Evolutionary conservation across 92 coral and sea anemone species (phyloP), one percentile per base, ranked within the genome.

Genomic region (Umimayanthus chanpuru): DNA sequence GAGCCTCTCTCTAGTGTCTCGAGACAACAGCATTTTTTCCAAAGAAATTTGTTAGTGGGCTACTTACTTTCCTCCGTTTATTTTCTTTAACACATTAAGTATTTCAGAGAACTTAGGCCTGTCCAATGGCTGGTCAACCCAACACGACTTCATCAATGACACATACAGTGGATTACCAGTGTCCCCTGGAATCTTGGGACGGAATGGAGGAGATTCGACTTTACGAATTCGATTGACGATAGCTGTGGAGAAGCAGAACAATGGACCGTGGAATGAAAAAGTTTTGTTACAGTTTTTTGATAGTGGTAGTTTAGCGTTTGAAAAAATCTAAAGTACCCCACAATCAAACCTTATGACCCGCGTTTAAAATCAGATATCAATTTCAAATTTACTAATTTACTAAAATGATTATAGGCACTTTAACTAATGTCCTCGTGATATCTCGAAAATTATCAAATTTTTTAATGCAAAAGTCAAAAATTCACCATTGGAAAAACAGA

Each of bases 61-160:
- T 21, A 77, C 96, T 89, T 90, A 94, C 95, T 88, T 92, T 87
- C 95, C 97, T 44, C 91, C 90, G 81, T 94, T 95, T 64, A 93
- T 90, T 76, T 77, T 93, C 90, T 89, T 93, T 5, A 95, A 81
- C 50, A 87, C 78, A 32, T 89, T 86, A 8, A 93, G 91, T 72
- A 95, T 89, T 39, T 89, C 89, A 40, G 81, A 55, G 79, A 95
- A 95, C 10, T 73, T 85, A 21, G 98, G 98, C 49, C 98, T 75
- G 20, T 81, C 77, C 75, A 41, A 56, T 21, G 92, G 92, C 21
- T 92, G 91, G 6, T 95, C 94, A 20, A 50, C 83, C 98, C 98
- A 95, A 64, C 98, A 95, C 36, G 89, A 91, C 20, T 9, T 29
- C 94, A 95, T 92, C 89, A 95, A 58, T 32, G 86, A 76, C n/a